A percentile compares a stretch with the other conserved stretches of the same genome.
Evolutionary conservation across 2,113 vertebrate genomes (phyloP).

Genomic region (Megaptera novaeangliae): DNA sequence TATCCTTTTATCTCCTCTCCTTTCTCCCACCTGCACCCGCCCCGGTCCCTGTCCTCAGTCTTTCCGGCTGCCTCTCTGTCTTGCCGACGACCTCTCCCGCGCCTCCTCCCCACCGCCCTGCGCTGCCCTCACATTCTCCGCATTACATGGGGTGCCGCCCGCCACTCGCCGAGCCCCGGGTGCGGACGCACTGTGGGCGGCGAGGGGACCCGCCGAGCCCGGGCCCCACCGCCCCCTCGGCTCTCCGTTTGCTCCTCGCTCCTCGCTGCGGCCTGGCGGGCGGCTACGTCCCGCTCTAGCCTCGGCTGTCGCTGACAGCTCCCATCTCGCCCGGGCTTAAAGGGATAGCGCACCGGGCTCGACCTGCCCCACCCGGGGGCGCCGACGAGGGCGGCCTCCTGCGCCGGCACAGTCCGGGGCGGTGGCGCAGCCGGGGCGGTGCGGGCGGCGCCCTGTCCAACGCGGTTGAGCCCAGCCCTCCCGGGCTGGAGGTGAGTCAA

Average conservation of each 20-base stretch:
- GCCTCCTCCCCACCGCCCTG: not conserved
- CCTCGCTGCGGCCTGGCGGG: not conserved
- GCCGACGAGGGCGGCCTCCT: not conserved
- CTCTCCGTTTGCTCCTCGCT: not conserved
- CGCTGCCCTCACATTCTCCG: slow-evolving; percentile 48
- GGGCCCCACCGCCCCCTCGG: not conserved
- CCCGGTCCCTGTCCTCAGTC: not conserved
- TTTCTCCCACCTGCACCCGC: not conserved
- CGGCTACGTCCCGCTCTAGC: slow-evolving; percentile 32
- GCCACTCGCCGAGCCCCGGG: not conserved
- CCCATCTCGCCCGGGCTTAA: slow-evolving; percentile 48
- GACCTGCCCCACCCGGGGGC: slow-evolving; percentile 19
- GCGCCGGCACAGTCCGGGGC: not conserved
- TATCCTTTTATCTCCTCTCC: not conserved
- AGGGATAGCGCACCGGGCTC: slow-evolving; percentile 51
- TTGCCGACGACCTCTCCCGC: not conserved
- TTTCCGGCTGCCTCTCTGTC: not conserved
- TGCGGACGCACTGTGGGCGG: not conserved
- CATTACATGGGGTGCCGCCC: slow-evolving; percentile 16
- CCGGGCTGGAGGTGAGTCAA: slow-evolving; percentile 59
- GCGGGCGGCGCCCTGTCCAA: not conserved
- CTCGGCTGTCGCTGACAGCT: not conserved
- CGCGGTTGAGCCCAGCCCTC: not conserved
- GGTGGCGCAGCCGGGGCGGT: not conserved
- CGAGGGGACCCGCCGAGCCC: not conserved